Evolutionary conservation across 2,797 vertebrate genomes (phyloP).

Genomic region (Parambassis ranga): DNA sequence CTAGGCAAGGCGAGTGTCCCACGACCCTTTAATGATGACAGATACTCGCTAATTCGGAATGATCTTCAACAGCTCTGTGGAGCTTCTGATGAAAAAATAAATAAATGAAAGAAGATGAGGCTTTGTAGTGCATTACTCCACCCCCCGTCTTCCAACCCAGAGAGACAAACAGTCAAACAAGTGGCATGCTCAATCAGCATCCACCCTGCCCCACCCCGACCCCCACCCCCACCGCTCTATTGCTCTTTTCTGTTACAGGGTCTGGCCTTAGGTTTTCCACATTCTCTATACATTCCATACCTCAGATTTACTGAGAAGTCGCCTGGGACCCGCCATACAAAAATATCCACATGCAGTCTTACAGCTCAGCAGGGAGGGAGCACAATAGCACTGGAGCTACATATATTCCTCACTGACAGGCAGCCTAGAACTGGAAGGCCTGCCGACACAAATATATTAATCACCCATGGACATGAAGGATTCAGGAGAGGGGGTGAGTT

Average conservation of each 20-base stretch:
- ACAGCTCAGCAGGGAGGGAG: constrained; percentile 51
- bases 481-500: constrained; percentile 27
- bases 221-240: not conserved
- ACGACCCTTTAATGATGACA: constrained; percentile 64
- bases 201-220: constrained; percentile 11
- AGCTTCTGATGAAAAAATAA: constrained; percentile 48
- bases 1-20: constrained; percentile 37
- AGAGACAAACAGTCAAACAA: constrained; percentile 61
- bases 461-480: constrained; percentile 51
- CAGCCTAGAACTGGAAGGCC: constrained; percentile 42
- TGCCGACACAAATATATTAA: constrained; percentile 64
- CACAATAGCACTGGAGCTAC: constrained; percentile 51
- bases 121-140: constrained; percentile 58
- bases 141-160: constrained; percentile 2
- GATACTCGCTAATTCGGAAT: constrained; percentile 60
- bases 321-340: constrained; percentile 53
- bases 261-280: constrained; percentile 18
- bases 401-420: constrained; percentile 65
- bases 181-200: constrained; percentile 59
- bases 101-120: constrained; percentile 49
- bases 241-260: constrained; percentile 17
- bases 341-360: constrained; percentile 58
- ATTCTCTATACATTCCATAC: constrained; percentile 22
- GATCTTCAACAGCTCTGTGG: constrained; percentile 49
- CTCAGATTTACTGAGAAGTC: constrained; percentile 51